Evolutionary conservation across 2,888 invertebrate genomes (phyloP).

Genomic region (Norana najaformis): DNA sequence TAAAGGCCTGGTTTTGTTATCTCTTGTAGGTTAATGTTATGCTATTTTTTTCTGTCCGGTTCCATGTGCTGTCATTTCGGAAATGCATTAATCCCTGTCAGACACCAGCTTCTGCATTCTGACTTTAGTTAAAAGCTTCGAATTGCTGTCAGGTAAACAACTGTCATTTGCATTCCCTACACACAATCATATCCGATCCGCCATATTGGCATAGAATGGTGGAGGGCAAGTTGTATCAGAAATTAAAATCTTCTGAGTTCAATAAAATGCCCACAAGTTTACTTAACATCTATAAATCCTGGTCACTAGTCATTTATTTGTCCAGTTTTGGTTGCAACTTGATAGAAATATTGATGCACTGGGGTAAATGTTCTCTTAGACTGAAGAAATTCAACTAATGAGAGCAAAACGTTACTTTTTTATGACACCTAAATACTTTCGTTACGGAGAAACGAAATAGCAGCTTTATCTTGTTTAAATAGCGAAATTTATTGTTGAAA

Average conservation of each 20-base stretch:
- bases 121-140: neutral
- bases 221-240: neutral
- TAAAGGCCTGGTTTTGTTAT: no score
- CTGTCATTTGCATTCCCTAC: neutral
- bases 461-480: neutral
- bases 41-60: no score
- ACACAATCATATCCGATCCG: neutral
- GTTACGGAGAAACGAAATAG: neutral
- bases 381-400: neutral
- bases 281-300: neutral
- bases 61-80: no score
- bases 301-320: neutral
- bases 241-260: neutral
- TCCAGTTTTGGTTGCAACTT: neutral
- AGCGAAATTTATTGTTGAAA: neutral
- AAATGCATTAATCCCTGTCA: neutral
- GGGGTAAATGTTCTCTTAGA: neutral
- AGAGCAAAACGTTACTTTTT: neutral
- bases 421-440: neutral
- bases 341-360: neutral
- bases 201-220: neutral
- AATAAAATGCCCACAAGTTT: neutral
- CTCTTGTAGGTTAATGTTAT: no score
- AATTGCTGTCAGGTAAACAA: neutral
- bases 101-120: neutral